These are phyloP conservation scores for Isichthys henryi DNA, from an alignment of 2,113 vertebrate species.

Conservation along the genomic window DNA sequence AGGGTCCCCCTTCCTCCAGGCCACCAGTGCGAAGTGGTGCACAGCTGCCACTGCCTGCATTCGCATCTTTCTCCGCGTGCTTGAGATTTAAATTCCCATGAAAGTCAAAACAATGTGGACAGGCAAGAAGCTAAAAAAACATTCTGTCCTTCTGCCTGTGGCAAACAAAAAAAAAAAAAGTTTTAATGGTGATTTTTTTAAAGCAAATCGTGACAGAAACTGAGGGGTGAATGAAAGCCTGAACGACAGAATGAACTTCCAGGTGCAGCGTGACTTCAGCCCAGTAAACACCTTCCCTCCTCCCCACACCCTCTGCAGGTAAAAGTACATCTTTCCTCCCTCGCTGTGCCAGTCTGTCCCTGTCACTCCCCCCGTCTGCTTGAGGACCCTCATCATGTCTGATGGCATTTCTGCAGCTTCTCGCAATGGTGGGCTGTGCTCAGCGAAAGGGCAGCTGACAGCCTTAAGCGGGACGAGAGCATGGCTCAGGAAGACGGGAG, in stretches of 20 bases:
- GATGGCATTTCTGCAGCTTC: constrained; percentile 1
- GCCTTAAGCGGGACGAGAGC: not conserved
- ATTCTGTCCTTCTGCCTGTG: not conserved
- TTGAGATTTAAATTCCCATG: not conserved
- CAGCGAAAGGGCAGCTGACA: constrained; percentile 16
- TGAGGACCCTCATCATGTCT: not conserved
- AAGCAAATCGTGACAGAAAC: not conserved
- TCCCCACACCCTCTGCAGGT: not conserved
- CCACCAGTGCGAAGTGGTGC: not conserved
- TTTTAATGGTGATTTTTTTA: not conserved
- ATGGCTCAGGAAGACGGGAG: not conserved
- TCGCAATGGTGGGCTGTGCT: not conserved
- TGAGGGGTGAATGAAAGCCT: not conserved
- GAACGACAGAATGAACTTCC: not conserved
- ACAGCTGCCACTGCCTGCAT: not conserved
- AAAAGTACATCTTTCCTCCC: not conserved
- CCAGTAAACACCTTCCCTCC: not conserved
- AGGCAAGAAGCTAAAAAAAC: not conserved
- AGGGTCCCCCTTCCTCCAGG: not conserved
- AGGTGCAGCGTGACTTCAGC: not conserved
- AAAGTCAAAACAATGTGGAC: not conserved
- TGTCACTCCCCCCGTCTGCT: not conserved
- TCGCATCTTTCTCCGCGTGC: not conserved
- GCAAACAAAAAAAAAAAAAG: not conserved
- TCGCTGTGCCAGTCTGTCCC: not conserved